phyloP scores from a whole-genome alignment of 2,797 vertebrate genomes.

The Gymnoscopelus braueri region DNA sequence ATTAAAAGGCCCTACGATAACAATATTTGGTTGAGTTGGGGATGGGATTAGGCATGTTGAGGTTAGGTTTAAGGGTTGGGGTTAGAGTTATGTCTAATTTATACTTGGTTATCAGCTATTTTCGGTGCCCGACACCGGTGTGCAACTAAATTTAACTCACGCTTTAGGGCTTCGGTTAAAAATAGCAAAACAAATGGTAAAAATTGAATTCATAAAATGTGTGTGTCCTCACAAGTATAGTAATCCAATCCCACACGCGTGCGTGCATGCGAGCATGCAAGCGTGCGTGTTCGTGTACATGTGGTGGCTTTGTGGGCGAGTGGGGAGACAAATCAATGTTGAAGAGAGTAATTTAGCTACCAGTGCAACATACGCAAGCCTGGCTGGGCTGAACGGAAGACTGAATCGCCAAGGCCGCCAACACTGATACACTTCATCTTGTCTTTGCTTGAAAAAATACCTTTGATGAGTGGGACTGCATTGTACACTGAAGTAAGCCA shows the following conservation, averaged over 20 bases:
- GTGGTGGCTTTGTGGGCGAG: conserved; percentile 65
- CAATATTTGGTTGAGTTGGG: too few relatives aligned
- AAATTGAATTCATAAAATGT: too few relatives aligned
- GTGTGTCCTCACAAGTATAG: too few relatives aligned
- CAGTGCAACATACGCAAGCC: conserved; percentile 64
- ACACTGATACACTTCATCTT: conserved; percentile 57
- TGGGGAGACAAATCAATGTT: conserved; percentile 65
- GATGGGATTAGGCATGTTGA: too few relatives aligned
- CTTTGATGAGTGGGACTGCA: conserved; percentile 65
- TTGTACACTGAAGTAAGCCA: conserved; percentile 39
- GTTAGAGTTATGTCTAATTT: too few relatives aligned
- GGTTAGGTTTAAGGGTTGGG: too few relatives aligned
- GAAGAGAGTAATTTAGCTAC: conserved; percentile 68
- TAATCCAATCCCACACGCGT: not conserved
- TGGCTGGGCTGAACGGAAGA: conserved; percentile 64
- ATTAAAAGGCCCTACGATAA: too few relatives aligned
- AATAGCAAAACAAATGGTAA: too few relatives aligned
- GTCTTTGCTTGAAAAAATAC: conserved; percentile 42
- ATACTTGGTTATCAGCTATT: too few relatives aligned
- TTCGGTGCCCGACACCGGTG: too few relatives aligned
- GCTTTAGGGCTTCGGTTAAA: too few relatives aligned
- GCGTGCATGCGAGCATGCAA: not conserved
- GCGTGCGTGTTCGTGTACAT: conserved; percentile 27
- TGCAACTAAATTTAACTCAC: too few relatives aligned
- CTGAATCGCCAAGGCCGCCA: conserved; percentile 53